Evolutionary conservation across 2,888 invertebrate species (phyloP).

Genomic region (Nyleta sp.): DNA sequence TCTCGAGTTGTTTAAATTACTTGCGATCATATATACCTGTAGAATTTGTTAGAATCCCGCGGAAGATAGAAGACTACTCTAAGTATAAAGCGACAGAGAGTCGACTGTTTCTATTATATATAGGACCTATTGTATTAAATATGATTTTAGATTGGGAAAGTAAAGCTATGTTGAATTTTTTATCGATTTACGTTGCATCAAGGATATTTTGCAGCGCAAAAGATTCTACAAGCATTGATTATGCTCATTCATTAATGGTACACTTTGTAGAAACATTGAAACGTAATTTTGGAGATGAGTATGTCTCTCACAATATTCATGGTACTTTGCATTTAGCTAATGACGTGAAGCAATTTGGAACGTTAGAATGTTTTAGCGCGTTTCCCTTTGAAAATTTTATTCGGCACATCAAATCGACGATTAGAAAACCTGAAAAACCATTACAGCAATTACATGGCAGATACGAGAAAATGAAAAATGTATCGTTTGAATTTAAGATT

Average conservation of each 20-base stretch:
- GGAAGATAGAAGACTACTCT: constrained; percentile 1
- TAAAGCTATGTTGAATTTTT: constrained; percentile 5
- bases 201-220: background rate
- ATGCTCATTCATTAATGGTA: background rate
- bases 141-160: background rate
- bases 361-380: constrained; percentile 2
- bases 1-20: background rate
- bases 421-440: constrained; percentile 30
- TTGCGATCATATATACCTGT: background rate
- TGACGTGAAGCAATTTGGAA: constrained; percentile 7
- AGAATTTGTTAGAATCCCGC: background rate
- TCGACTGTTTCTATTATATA: constrained; percentile 16
- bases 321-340: background rate
- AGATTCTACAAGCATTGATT: background rate
- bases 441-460: constrained; percentile 21
- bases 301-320: constrained; percentile 19
- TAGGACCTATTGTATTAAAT: background rate
- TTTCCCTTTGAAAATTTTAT: constrained; percentile 22
- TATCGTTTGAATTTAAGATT: background rate
- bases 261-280: constrained; percentile 13
- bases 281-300: background rate
- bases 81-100: constrained; percentile 26
- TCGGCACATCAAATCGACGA: background rate
- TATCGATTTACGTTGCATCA: background rate
- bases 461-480: constrained; percentile 15